Evolutionary conservation across 2,113 vertebrate species (phyloP).

Genomic region (Xenopus tropicalis): UCB_Xtro_10.0 CM004443.2:132312501-132313000

Average conservation of each 20-base stretch:
- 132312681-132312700: conserved; percentile 69
- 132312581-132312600: too few species aligned
- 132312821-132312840: not conserved
- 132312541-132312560: too few species aligned
- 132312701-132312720: conserved; percentile 71
- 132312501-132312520: too few species aligned
- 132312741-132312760: conserved; percentile 90
- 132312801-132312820: not conserved
- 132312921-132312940: conserved; percentile 80
- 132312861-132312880: conserved; percentile 73
- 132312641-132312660: conserved; percentile 93
- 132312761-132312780: conserved; percentile 89
- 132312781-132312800: conserved; percentile 82
- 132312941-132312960: conserved; percentile 93
- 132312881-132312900: conserved; percentile 84
- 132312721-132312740: conserved; percentile 84
- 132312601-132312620: too few species aligned
- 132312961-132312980: not conserved
- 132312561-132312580: too few species aligned
- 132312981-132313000: too few species aligned
- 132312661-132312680: conserved; percentile 84
- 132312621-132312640: not conserved
- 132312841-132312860: not conserved
- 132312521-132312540: too few species aligned
- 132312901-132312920: conserved; percentile 86